Conservation (phyloP, 2,113 vertebrate species). For the Cettia cetti region DNA sequence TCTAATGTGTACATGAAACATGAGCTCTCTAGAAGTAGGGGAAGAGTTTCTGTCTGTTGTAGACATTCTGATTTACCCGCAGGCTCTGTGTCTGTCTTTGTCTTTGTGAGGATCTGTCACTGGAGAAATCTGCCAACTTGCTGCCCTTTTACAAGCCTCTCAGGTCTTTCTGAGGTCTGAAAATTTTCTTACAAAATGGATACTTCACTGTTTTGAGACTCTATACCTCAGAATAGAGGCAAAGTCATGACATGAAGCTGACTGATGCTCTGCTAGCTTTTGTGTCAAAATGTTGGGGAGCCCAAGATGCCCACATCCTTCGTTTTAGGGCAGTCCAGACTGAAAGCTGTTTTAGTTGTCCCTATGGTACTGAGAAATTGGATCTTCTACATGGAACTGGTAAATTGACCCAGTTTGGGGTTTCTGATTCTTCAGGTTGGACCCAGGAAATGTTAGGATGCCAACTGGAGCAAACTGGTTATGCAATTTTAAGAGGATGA, state of each 20-base stretch:
- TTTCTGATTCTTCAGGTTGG: not conserved
- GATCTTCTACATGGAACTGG: not conserved
- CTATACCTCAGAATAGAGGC: not conserved
- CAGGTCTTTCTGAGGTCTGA: not conserved
- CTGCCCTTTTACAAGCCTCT: not conserved
- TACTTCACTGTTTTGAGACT: not conserved
- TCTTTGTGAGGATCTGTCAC: not conserved
- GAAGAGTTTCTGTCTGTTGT: not conserved
- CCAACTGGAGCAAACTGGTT: not conserved
- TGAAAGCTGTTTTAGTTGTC: not conserved
- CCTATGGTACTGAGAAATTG: not conserved
- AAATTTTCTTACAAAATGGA: not conserved
- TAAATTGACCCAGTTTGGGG: not conserved
- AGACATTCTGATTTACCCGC: not conserved
- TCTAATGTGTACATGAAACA: not conserved
- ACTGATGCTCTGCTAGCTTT: not conserved
- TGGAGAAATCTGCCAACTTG: not conserved
- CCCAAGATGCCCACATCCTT: rapidly evolving
- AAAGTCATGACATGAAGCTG: not conserved
- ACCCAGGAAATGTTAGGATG: not conserved
- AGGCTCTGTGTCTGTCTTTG: not conserved
- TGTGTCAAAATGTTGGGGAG: not conserved
- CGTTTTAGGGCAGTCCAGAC: not conserved
- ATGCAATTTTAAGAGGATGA: not conserved
- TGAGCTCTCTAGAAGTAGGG: not conserved